Evolutionary conservation across 2,888 invertebrate genomes (phyloP), one percentile per base, ranked within the genome.

Genomic region (Oscheius onirici): DNA sequence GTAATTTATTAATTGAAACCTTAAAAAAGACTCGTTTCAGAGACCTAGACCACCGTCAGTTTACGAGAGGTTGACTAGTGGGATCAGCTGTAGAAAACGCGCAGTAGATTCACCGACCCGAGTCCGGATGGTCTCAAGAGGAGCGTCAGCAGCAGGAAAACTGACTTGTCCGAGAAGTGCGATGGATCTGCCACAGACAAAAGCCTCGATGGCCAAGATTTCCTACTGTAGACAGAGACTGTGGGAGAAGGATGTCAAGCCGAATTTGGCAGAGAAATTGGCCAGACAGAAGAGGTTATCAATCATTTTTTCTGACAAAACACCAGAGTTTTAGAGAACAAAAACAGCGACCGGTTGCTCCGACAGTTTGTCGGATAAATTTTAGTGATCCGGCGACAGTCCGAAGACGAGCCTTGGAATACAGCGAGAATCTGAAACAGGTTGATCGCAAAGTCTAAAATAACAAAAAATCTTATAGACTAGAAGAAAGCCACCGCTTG

Each of bases 121-220:
- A 10, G 43, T 51, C 13, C 24, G 58, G 15, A 5, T 51, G 1
- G 6, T 51, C 11, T 28, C 58, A 1, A 28, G 52, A 63, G 54
- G 63, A 52, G 52, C 55, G 5, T 26, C 26, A n/a, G 41, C 57
- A 2, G 52, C 52, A 3, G 57, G 66, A 17, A 63, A 69, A 49
- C 49, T 77, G 40, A 76, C 78, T 43, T 81, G 76, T 43, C 84
- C 84, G 1, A 73, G 75, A 60, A 80, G 79, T 61, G 84, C 82
- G 1, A 84, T 83, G 83, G 84, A 83, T 67, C 71, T 84, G 8
- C 84, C 84, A 10, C 84, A 83, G 57, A 83, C 82, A 0, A 76
- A 83, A 74, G 83, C 86, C 0, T 85, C 85, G 6, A 83, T 87
- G 84, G 87, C 87, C 0, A 87, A 87, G 68, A 86, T 87, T 77